Evolutionary conservation across 2,888 invertebrate genomes (phyloP).

Genomic region (Corbicula japonica): DNA sequence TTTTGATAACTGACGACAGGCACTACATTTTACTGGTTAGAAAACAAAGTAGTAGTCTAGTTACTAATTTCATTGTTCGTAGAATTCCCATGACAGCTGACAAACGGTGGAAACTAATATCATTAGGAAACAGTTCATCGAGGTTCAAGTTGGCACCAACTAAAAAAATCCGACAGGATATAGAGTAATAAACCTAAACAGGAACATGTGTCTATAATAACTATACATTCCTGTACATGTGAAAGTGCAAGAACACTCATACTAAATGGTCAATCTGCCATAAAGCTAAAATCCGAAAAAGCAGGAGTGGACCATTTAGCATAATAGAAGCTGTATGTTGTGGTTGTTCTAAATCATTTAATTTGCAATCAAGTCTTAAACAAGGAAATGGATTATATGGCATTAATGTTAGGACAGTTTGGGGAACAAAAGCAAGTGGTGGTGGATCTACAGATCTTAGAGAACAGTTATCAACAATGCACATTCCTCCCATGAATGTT

Average conservation of each 20-base stretch:
- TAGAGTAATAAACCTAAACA: slow-evolving; percentile 5
- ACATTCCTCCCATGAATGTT: slow-evolving; percentile 40
- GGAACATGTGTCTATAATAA: not conserved
- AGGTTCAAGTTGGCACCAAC: too few relatives aligned
- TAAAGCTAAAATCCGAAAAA: not conserved
- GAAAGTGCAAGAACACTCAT: not conserved
- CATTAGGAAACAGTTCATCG: too few relatives aligned
- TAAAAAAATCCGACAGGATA: too few relatives aligned
- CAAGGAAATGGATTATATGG: slow-evolving; percentile 26
- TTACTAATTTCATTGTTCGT: too few relatives aligned
- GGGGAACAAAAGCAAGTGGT: slow-evolving; percentile 52
- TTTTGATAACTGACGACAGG: too few relatives aligned
- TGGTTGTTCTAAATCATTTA: slow-evolving; percentile 4
- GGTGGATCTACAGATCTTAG: slow-evolving; percentile 41
- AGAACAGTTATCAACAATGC: slow-evolving; percentile 50
- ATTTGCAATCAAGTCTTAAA: slow-evolving; percentile 22
- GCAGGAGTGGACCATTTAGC: slow-evolving; percentile 8
- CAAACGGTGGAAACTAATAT: too few relatives aligned
- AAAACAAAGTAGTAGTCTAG: too few relatives aligned
- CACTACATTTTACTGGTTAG: too few relatives aligned
- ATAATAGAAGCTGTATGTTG: not conserved
- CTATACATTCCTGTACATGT: slow-evolving; percentile 5
- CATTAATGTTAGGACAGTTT: slow-evolving; percentile 59
- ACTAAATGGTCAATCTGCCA: not conserved
- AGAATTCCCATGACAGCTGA: too few relatives aligned